Base-by-base conservation (phyloP, 1,140 invertebrate genomes). In the Pseudomyrmex dendroicus region DNA sequence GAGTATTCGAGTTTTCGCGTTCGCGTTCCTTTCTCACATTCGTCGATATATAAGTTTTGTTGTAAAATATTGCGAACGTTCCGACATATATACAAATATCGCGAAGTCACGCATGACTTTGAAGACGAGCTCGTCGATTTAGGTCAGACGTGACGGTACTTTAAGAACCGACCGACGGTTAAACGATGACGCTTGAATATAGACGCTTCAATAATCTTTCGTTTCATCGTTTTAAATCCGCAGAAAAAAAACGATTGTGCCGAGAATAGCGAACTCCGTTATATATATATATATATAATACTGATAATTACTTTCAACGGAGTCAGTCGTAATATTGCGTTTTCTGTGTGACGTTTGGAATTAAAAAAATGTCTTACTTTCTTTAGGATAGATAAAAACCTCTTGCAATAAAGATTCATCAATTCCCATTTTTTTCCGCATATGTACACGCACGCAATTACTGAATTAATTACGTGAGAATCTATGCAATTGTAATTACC, bases 81-180 rank as follows among this genome's bases (percentile, higher is more conserved):
- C 54, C n/a, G 54, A 35, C 35, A 35, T 35, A 35, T 80, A 20
- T 70, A 72, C 54, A 80, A 80, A 80, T 44, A 50, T 70, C 5
- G 44, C 10, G 46, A 54, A 80, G 54, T 80, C 66, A 80, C 76
- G 76, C 76, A 50, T 70, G 66, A 80, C 76, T 80, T 59, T 46
- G 54, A 70, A 70, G 76, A 80, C 76, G 76, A 80, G 56, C 59
- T 67, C 44, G n/a, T 72, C 76, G 76, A 80, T 80, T 80, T 50
- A 48, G 76, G 76, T 80, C 66, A 50, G 17, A 80, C 76, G 64
- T 80, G 76, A 72, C 66, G 46, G 44, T 72, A 80, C 54, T 80
- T 80, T 72, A 50, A 61, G 44, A 72, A 80, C 35, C 54, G 44
- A 70, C 54, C 64, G 50, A 68, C 56, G 64, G 72, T 44, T 59